phyloP scores from a whole-genome alignment of 2,113 vertebrate species.

The Polypterus bichir region DNA sequence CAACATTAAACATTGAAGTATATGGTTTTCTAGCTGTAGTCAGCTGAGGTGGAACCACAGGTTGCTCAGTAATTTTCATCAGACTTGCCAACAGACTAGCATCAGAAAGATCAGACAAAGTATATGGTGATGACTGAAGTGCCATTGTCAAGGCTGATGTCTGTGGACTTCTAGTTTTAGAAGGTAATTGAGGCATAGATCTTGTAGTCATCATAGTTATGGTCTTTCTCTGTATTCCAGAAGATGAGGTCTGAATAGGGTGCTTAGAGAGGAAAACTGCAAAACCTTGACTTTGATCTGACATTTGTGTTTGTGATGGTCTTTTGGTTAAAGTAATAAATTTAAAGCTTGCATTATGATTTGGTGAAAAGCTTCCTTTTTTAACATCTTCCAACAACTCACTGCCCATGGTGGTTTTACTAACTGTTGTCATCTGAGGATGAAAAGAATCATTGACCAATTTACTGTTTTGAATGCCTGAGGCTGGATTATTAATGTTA shows the following conservation, averaged over 20 bases:
- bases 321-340: no score
- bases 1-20: rapidly evolving
- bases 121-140: not conserved
- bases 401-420: no score
- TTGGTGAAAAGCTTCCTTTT: no score
- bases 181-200: conserved; percentile 20
- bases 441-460: no score
- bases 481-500: no score
- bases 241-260: not conserved
- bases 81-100: not conserved
- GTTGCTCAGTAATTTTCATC: not conserved
- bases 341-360: no score
- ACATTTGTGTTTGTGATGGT: no score
- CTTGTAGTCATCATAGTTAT: rapidly evolving
- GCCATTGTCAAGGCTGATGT: conserved; percentile 16
- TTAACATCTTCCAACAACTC: no score
- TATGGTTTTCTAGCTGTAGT: not conserved
- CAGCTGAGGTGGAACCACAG: conserved; percentile 4
- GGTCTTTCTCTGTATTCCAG: conserved; percentile 5
- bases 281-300: no score
- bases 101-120: conserved; percentile 21
- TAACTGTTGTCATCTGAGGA: no score
- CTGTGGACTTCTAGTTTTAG: conserved; percentile 21
- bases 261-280: not conserved
- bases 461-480: no score